Conservation (phyloP, 2,797 vertebrate genomes). For the Tenualosa ilisha region DNA sequence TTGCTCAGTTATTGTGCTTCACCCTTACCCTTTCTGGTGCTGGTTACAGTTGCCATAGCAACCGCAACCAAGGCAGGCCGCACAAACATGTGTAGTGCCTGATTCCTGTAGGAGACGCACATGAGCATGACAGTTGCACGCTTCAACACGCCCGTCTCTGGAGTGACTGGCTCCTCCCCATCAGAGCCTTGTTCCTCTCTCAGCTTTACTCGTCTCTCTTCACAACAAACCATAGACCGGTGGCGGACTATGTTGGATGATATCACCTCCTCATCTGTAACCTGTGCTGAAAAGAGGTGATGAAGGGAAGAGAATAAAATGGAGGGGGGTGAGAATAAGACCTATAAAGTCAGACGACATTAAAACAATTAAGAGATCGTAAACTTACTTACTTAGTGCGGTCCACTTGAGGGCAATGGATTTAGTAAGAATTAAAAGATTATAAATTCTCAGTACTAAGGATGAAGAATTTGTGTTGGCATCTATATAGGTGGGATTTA, state of each 20-base stretch:
- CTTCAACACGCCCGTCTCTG: constrained; percentile 72
- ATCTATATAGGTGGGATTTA: too few species aligned
- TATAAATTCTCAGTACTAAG: too few species aligned
- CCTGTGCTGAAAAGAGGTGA: constrained; percentile 64
- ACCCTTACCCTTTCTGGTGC: neutral
- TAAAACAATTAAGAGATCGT: too few species aligned
- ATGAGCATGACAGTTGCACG: constrained; percentile 75
- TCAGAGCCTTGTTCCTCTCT: constrained; percentile 63
- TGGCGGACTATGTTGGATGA: constrained; percentile 77
- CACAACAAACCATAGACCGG: constrained; percentile 67
- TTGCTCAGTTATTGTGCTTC: neutral
- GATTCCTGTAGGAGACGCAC: constrained; percentile 89
- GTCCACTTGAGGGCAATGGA: too few species aligned
- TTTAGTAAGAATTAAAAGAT: too few species aligned
- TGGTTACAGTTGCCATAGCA: constrained; percentile 64
- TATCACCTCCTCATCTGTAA: constrained; percentile 78
- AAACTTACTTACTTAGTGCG: too few species aligned
- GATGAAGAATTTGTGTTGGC: too few species aligned
- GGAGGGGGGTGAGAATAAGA: too few species aligned
- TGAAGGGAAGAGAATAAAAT: too few species aligned
- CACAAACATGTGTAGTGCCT: constrained; percentile 83
- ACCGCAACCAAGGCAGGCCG: constrained; percentile 84
- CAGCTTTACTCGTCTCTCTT: constrained; percentile 70
- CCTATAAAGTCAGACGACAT: too few species aligned
- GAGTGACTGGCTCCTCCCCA: constrained; percentile 53